Base-by-base conservation (phyloP, 1,140 invertebrate species). In the Drosophila teissieri region DNA sequence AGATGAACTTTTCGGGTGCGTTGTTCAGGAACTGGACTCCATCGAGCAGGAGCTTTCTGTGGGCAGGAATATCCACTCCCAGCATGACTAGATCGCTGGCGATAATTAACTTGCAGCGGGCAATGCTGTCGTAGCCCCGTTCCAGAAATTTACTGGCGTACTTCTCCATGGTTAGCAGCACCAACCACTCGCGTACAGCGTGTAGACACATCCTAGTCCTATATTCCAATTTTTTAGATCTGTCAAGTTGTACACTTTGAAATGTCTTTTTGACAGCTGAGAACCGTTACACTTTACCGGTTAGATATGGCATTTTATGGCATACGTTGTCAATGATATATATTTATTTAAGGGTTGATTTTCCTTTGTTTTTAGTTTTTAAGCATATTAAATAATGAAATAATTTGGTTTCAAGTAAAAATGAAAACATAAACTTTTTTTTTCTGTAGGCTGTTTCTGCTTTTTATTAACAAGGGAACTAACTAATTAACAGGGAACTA, bases 161-260 rank as follows among this genome's bases (percentile, higher is more conserved):
- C 34, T 56, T 51, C 37, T 85, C 82, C 82, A 85, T 81, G 15
- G 78, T 85, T 0, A 85, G 68, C 7, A 74, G 15, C 2, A 78
- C 68, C 10, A 85, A 54, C 82, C 82, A 85, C 0, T 86, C 74
- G 4, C 57, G 63, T 3, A 85, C 82, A 1, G 75, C 75, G 8
- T 11, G 48, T 7, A 39, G 19, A 24, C 69, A 75, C 82, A 86
- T 62, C 8, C 15, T 27, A 10, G n/a, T 17, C 10, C 36, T 55
- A 10, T 40, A 12, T 6, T 7, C 34, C 4, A 11, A 17, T 11
- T 22, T 40, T 63, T 11, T 31, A 44, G 31, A 31, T 31, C 8
- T 31, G 22, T 3, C 31, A 31, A 31, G 3, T 31, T 31, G 8
- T 8, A 31, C 31, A 31, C 44, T 64, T 68, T 64, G 10, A 17